These are phyloP conservation scores for Cyanocitta stelleri DNA, from an alignment of 2,113 vertebrate genomes.

Conservation along the genomic window DNA sequence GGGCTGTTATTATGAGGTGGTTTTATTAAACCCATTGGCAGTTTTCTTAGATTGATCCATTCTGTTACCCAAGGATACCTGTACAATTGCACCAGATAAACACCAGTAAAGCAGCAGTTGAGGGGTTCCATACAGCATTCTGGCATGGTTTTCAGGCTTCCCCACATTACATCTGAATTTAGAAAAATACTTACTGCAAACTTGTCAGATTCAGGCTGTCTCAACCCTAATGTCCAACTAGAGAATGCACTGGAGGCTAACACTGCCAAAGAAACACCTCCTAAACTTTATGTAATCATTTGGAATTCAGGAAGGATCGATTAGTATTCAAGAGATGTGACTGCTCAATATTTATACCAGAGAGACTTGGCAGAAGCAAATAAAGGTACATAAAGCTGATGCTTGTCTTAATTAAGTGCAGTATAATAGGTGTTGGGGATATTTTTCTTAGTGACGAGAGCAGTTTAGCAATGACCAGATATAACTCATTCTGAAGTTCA, in stretches of 20 bases:
- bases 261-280: constrained; percentile 74
- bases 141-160: constrained; percentile 17
- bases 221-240: constrained; percentile 49
- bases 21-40: not conserved
- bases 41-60: not conserved
- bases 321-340: constrained; percentile 75
- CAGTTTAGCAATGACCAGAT: constrained; percentile 73
- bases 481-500: constrained; percentile 79
- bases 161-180: constrained; percentile 71
- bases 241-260: constrained; percentile 30
- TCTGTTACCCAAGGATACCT: not conserved
- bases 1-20: not conserved
- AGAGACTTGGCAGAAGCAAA: constrained; percentile 77
- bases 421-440: constrained; percentile 73
- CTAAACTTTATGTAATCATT: constrained; percentile 80
- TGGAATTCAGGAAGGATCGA: constrained; percentile 79
- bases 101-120: not conserved
- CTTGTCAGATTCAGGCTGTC: constrained; percentile 68
- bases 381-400: constrained; percentile 77
- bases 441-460: constrained; percentile 63
- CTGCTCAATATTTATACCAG: constrained; percentile 81
- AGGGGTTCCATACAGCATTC: not conserved
- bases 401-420: constrained; percentile 85
- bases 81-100: not conserved
- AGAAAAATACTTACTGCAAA: constrained; percentile 55